Conservation (phyloP, 1,140 invertebrate species). For the Gonioctena quinquepunctata region DNA sequence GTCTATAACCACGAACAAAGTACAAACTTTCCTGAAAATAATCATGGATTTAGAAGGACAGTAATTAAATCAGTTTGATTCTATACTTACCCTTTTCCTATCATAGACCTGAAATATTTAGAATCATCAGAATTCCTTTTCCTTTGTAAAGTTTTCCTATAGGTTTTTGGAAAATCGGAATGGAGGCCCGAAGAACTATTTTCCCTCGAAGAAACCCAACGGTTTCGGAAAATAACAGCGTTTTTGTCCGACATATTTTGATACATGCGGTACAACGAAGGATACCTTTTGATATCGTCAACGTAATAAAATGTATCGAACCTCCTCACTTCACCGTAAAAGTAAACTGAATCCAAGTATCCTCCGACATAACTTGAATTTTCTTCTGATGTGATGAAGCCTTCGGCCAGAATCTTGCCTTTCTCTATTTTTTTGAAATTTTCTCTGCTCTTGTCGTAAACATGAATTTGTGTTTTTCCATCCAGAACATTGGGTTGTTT, state of each 20-base stretch:
- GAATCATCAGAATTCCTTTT: background rate
- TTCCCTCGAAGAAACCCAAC: too few species aligned
- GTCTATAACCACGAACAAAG: conserved; percentile 29
- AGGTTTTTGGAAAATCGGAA: too few species aligned
- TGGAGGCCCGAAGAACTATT: too few species aligned
- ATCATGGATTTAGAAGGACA: background rate
- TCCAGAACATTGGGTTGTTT: background rate
- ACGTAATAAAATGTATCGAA: conserved; percentile 25
- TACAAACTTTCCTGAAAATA: conserved; percentile 29
- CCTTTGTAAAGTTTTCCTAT: too few species aligned
- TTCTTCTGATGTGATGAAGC: conserved; percentile 1
- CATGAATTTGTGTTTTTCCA: background rate
- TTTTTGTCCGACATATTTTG: background rate
- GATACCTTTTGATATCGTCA: conserved; percentile 13
- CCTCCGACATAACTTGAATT: conserved; percentile 25
- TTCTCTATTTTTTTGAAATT: background rate
- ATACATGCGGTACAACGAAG: background rate
- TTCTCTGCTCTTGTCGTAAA: background rate
- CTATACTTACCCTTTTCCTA: background rate
- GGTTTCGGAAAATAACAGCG: conserved; percentile 26
- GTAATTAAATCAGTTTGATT: too few species aligned
- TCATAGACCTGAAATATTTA: background rate
- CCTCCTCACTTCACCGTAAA: conserved; percentile 30
- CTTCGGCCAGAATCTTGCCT: background rate
- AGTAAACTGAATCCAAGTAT: conserved; percentile 26